These are phyloP conservation scores for Syngnathus scovelli DNA, from an alignment of 2,113 vertebrate genomes.

Conservation along the genomic window DNA sequence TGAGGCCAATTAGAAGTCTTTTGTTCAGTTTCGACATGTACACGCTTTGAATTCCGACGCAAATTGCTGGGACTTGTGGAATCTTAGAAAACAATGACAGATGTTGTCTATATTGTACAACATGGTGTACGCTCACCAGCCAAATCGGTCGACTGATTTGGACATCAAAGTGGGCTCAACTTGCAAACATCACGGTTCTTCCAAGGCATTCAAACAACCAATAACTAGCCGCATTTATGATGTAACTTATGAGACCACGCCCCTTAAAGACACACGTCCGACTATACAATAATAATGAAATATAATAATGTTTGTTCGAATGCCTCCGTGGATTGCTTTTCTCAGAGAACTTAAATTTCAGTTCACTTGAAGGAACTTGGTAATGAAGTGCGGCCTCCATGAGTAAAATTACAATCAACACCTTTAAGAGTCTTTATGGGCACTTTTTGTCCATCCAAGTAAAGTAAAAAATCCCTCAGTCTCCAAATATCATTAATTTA, in stretches of 20 bases:
- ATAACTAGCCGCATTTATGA: too few species aligned
- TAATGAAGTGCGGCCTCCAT: neutral
- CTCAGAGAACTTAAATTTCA: neutral
- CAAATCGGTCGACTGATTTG: neutral
- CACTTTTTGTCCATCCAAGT: neutral
- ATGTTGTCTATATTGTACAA: neutral
- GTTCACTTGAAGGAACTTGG: neutral
- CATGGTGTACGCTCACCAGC: neutral
- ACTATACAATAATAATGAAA: too few species aligned
- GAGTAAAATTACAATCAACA: neutral
- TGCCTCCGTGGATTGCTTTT: neutral
- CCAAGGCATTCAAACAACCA: too few species aligned
- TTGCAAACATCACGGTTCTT: too few species aligned
- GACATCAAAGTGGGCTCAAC: too few species aligned
- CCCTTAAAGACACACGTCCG: too few species aligned
- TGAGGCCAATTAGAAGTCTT: neutral
- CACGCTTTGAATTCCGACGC: neutral
- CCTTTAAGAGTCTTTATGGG: neutral
- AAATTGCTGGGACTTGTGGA: neutral
- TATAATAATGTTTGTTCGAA: neutral
- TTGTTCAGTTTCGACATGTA: slow-evolving; percentile 1
- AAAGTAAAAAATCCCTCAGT: neutral
- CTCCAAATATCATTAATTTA: neutral
- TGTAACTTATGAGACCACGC: too few species aligned
- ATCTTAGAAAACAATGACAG: neutral